Evolutionary conservation across 2,113 vertebrate genomes (phyloP).

Genomic region (Apistogramma diplotaenia): DNA sequence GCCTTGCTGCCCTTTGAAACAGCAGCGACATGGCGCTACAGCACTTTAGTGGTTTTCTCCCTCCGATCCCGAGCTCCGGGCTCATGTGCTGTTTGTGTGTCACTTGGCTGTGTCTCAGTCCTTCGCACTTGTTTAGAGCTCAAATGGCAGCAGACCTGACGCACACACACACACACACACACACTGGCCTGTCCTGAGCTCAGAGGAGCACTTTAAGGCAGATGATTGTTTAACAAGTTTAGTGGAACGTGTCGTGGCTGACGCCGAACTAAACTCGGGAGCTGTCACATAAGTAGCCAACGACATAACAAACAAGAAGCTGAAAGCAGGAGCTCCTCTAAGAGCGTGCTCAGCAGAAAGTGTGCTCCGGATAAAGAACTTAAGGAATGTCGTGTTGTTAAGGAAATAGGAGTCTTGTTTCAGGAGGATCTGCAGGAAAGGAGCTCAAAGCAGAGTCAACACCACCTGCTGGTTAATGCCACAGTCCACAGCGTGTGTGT

Average conservation of each 20-base stretch:
- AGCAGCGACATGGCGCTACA: slow-evolving; percentile 31
- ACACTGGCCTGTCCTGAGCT: slow-evolving; percentile 1
- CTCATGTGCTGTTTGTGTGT: slow-evolving; percentile 36
- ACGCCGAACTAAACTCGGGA: background rate
- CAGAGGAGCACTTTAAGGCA: slow-evolving; percentile 19
- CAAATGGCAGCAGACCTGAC: slow-evolving; percentile 28
- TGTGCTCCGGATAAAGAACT: background rate
- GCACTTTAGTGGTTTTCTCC: slow-evolving; percentile 23
- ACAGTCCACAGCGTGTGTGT: background rate
- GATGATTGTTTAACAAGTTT: slow-evolving; percentile 10
- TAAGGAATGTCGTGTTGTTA: background rate
- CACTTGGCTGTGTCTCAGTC: slow-evolving; percentile 28
- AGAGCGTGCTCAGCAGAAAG: background rate
- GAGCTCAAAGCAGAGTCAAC: background rate
- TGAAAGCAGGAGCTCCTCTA: background rate
- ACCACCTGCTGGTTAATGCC: background rate
- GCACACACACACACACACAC: slow-evolving; percentile 27
- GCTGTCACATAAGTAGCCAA: background rate
- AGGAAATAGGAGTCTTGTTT: background rate
- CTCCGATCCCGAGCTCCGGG: slow-evolving; percentile 8
- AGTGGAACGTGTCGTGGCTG: background rate
- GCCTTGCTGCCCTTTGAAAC: slow-evolving; percentile 67
- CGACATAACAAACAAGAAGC: background rate
- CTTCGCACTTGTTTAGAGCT: slow-evolving; percentile 45
- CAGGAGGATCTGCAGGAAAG: background rate